These are phyloP conservation scores for Terrapene triunguis DNA, from an alignment of 2,113 vertebrate species.

Conservation along the genomic window DNA sequence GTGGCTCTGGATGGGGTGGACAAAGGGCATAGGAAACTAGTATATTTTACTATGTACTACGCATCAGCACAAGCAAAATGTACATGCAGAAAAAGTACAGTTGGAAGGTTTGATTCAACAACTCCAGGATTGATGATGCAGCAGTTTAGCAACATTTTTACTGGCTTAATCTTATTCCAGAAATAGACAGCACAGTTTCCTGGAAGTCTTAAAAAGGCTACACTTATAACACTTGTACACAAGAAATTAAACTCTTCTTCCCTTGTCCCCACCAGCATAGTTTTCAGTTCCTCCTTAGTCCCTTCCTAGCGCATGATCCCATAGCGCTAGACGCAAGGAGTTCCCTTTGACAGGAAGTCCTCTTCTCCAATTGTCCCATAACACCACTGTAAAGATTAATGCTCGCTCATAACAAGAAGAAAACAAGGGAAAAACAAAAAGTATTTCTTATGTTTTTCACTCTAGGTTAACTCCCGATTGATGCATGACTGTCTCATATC, in stretches of 20 bases:
- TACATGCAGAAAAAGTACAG: background rate
- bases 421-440: slow-evolving; percentile 51
- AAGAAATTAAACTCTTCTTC: background rate
- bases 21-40: background rate
- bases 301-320: background rate
- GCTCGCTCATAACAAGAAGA: slow-evolving; percentile 49
- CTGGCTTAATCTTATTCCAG: slow-evolving; percentile 8
- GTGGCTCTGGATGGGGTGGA: background rate
- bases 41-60: background rate
- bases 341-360: background rate
- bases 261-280: background rate
- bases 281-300: slow-evolving; percentile 26
- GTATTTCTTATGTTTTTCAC: slow-evolving; percentile 30
- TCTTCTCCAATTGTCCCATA: slow-evolving; percentile 48
- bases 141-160: background rate
- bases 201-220: slow-evolving; percentile 11
- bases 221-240: background rate
- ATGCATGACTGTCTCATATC: slow-evolving; percentile 21
- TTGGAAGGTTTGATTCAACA: background rate
- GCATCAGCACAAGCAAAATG: background rate
- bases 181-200: slow-evolving; percentile 13
- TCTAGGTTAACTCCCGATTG: slow-evolving; percentile 28
- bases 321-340: slow-evolving; percentile 24
- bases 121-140: background rate
- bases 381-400: slow-evolving; percentile 54